Percentiles rank a stretch among this genome's conserved stretches.
Conservation (phyloP, 2,113 vertebrate species). For the Camelus bactrianus region DNA sequence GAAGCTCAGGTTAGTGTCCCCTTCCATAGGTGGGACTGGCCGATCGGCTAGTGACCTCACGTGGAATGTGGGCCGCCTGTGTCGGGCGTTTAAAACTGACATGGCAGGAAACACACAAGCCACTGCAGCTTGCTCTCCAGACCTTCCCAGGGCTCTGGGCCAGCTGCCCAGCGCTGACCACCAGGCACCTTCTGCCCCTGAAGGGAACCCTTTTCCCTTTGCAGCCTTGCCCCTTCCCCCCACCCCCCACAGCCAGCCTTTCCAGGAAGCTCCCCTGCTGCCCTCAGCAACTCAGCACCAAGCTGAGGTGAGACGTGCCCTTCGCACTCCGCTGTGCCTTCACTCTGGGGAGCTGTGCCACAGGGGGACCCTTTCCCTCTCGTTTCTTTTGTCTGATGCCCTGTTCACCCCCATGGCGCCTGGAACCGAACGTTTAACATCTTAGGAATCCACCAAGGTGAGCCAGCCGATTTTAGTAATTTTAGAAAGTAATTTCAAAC, state of each 20-base stretch:
- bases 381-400: background rate
- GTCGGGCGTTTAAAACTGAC: background rate
- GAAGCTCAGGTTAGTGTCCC: background rate
- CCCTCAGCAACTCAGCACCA: background rate
- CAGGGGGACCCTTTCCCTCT: background rate
- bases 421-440: background rate
- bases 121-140: background rate
- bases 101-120: background rate
- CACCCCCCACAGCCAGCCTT: background rate
- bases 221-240: background rate
- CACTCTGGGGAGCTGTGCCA: background rate
- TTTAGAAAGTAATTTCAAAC: conserved; percentile 34
- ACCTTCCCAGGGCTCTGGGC: background rate
- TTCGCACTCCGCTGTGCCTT: background rate
- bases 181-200: background rate
- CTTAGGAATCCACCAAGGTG: background rate
- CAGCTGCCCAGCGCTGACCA: background rate
- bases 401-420: no score
- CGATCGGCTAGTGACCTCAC: background rate
- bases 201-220: background rate
- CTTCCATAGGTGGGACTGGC: background rate
- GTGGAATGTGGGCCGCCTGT: background rate
- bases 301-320: background rate
- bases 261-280: background rate
- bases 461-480: background rate